phyloP scores from a whole-genome alignment of 2,888 invertebrate species.

The Oegoconia quadripuncta region DNA sequence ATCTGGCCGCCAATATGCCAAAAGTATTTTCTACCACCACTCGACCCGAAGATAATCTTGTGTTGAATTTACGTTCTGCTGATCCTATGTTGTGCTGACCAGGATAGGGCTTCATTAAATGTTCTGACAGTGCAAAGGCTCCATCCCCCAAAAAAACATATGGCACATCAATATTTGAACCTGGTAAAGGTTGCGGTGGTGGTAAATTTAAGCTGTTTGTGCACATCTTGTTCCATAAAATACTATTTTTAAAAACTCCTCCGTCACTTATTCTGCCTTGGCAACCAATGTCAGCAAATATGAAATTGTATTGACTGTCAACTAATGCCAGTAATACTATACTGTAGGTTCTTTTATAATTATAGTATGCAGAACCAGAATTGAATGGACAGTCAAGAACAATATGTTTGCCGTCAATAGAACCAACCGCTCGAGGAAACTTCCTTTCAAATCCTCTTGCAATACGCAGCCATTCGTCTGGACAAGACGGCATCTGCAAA shows the following conservation, averaged over 20 bases:
- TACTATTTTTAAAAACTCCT: background rate
- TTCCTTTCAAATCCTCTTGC: no score
- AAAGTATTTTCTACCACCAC: background rate
- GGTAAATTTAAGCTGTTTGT: no score
- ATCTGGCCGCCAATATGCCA: background rate
- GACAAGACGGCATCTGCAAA: no score
- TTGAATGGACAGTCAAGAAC: constrained; percentile 6
- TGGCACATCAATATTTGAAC: background rate
- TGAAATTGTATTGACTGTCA: constrained; percentile 7
- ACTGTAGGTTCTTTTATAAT: constrained; percentile 8
- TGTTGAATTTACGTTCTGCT: background rate
- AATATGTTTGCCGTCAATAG: constrained; percentile 13
- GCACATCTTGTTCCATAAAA: background rate
- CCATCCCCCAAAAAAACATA: background rate
- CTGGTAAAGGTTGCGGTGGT: no score
- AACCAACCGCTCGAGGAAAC: constrained; percentile 5
- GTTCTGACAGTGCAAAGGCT: background rate
- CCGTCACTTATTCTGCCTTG: constrained; percentile 9
- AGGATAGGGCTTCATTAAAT: background rate
- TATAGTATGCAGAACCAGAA: constrained; percentile 7
- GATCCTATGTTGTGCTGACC: background rate
- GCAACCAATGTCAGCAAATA: constrained; percentile 5
- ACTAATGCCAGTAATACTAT: constrained; percentile 12
- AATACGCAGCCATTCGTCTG: no score
- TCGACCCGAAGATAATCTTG: no score